These are phyloP conservation scores for Formica selysi DNA, from an alignment of 1,140 invertebrate genomes.

Conservation along the genomic window DNA sequence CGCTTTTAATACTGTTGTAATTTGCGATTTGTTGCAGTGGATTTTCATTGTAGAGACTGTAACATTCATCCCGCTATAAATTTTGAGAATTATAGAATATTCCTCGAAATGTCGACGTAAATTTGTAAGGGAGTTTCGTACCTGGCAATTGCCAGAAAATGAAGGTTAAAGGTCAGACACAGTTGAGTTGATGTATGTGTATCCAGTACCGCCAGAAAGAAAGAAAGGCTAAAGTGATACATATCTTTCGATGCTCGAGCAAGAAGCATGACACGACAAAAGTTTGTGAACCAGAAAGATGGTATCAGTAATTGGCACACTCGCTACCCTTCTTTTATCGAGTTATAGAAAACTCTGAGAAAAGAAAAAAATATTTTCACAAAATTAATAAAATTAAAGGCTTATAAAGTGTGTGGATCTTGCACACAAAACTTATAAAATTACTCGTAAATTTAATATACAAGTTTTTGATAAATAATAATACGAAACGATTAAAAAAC, in stretches of 20 bases:
- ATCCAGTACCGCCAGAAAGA: neutral
- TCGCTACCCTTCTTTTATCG: neutral
- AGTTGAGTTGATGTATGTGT: neutral
- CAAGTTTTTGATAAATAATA: neutral
- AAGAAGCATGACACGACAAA: neutral
- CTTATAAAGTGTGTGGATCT: neutral
- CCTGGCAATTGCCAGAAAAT: conserved; percentile 56
- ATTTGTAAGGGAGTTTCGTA: conserved; percentile 9
- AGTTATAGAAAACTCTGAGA: neutral
- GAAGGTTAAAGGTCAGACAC: conserved; percentile 49
- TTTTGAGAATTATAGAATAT: neutral
- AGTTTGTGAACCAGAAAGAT: neutral
- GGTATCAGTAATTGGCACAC: neutral
- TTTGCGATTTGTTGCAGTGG: neutral
- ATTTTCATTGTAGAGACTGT: neutral
- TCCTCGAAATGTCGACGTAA: conserved; percentile 11
- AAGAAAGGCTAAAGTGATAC: neutral
- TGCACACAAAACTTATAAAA: neutral
- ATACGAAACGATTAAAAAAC: neutral
- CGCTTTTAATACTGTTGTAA: neutral
- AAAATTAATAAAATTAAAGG: conserved; percentile 22
- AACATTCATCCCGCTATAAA: neutral
- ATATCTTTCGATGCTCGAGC: neutral
- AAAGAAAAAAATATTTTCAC: neutral
- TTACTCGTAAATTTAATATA: neutral